Base-by-base conservation (phyloP, 2,113 vertebrate species). In the Arothron firmamentum region DNA sequence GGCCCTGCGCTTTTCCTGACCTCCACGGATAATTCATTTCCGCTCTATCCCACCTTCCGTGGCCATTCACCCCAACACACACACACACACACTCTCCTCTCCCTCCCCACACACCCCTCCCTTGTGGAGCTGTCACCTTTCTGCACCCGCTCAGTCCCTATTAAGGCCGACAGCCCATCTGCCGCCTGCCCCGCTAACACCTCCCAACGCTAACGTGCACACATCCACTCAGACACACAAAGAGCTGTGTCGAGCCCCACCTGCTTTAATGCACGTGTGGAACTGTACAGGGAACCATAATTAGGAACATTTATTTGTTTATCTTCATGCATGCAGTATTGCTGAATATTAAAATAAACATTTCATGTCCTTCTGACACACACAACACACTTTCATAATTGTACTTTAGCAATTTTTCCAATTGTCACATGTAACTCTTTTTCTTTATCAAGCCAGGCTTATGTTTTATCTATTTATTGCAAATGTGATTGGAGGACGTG, bases 121-220 rank as follows among this genome's bases (percentile, higher is more conserved):
- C 72, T 79, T 56, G 34, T 68, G 78, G 76, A 85, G 82, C 83
- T 85, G 84, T 87, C 87, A 86, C 80, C 82, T 86, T 85, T 81
- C 80, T 80, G 74, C 86, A 84, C 83, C 75, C 78, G 74, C 83
- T 88, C 83, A 82, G 83, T 88, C 83, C 82, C 81, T 89, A 90
- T 91, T 91, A 90, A 91, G 89, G 82, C 87, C 87, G 89, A 91
- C 89, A 88, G 86, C 90, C 89, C 90, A 91, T 92, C 91, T 92
- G 91, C 89, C 79, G 79, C 83, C 78, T 88, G 87, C 86, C 85
- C 84, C 67, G 80, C 85, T 87, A 85, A 89, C 83, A 84, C 83
- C 87, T 84, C 85, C 84, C 82, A 81, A 87, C 78, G 85, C 86
- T 87, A 83, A 88, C 72, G 41, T 68, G 50, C 74, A 62, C 79